Percentiles rank a stretch among this genome's conserved stretches.
Evolutionary conservation across 2,888 invertebrate species (phyloP).

Genomic region (Allygus modestus): DNA sequence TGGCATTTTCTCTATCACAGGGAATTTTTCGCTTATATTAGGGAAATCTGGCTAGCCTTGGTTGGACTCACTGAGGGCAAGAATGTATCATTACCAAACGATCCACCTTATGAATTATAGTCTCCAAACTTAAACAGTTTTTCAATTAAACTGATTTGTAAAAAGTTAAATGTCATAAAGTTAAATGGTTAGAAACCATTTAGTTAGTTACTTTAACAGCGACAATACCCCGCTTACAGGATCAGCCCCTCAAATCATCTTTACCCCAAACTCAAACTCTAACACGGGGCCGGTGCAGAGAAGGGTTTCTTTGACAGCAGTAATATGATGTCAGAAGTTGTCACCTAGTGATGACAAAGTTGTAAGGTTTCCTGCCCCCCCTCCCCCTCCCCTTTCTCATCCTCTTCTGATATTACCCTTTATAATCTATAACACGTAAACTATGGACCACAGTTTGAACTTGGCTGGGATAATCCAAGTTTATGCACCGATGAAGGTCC

Average conservation of each 20-base stretch:
- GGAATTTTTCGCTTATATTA: too few relatives aligned
- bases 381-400: not conserved
- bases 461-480: not conserved
- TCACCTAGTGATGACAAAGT: constrained; percentile 41
- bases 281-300: not conserved
- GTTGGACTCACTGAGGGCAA: too few relatives aligned
- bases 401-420: not conserved
- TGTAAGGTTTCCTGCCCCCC: constrained; percentile 21
- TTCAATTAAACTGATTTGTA: too few relatives aligned
- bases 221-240: not conserved
- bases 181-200: too few relatives aligned
- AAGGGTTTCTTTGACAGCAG: constrained; percentile 42
- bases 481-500: too few relatives aligned
- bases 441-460: not conserved
- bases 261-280: not conserved
- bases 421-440: not conserved
- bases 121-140: too few relatives aligned
- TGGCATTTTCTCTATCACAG: too few relatives aligned
- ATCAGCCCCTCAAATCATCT: not conserved
- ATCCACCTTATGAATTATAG: too few relatives aligned
- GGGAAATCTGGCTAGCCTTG: too few relatives aligned
- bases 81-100: too few relatives aligned
- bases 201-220: too few relatives aligned
- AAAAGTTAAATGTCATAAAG: too few relatives aligned
- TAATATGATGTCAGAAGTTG: constrained; percentile 40